Evolutionary conservation across 2,888 invertebrate species (phyloP).

Genomic region (Caradrina kadenii): DNA sequence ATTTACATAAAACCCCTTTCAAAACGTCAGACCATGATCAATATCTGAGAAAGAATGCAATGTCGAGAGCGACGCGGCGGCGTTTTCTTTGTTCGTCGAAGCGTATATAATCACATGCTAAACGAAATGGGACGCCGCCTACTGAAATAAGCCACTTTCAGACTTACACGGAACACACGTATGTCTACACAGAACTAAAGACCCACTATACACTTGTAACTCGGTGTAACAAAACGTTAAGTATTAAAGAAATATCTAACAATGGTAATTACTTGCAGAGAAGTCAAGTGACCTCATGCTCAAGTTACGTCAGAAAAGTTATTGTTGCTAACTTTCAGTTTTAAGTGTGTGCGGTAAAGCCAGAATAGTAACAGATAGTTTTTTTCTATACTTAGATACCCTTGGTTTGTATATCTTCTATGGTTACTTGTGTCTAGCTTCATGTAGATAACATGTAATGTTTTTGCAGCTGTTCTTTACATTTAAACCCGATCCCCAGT

Average conservation of each 20-base stretch:
- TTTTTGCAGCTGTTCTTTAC: neutral
- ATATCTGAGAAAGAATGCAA: constrained; percentile 75
- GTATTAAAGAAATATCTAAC: too few species aligned
- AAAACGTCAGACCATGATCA: constrained; percentile 61
- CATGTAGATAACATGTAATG: neutral
- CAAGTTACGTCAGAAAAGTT: too few species aligned
- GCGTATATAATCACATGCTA: constrained; percentile 81
- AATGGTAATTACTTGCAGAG: too few species aligned
- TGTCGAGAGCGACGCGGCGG: constrained; percentile 50
- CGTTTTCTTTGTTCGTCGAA: constrained; percentile 84
- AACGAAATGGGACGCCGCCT: constrained; percentile 51
- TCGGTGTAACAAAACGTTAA: too few species aligned
- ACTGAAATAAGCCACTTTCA: neutral
- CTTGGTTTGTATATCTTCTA: too few species aligned
- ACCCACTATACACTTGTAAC: too few species aligned
- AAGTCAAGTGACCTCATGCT: too few species aligned
- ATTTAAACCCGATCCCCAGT: neutral
- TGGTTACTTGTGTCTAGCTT: neutral
- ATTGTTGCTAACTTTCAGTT: too few species aligned
- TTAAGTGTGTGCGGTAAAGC: too few species aligned
- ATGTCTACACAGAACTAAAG: too few species aligned
- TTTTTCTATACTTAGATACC: too few species aligned
- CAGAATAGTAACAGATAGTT: too few species aligned
- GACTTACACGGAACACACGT: neutral
- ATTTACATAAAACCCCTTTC: constrained; percentile 22